These are phyloP conservation scores for Smittia sp. DNA, from an alignment of 2,888 invertebrate species.

Conservation along the genomic window DNA sequence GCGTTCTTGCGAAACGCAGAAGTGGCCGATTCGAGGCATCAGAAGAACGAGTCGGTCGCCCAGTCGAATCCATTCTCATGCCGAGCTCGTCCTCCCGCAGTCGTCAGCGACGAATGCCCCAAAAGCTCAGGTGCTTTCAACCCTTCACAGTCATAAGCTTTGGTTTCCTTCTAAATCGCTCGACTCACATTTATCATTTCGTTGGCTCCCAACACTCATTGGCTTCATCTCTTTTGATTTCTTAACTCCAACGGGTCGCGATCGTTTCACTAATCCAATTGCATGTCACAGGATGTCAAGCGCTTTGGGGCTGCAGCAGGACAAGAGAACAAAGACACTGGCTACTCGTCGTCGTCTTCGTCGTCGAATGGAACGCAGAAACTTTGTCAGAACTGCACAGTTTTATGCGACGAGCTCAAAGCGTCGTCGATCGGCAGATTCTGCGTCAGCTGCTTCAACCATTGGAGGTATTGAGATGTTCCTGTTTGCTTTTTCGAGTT, in stretches of 20 bases:
- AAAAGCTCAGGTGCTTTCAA: constrained; percentile 8
- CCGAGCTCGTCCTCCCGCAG: not conserved
- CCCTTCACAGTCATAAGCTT: no score
- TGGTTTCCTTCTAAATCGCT: no score
- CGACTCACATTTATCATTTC: no score
- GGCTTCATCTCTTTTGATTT: not conserved
- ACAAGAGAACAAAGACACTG: constrained; percentile 33
- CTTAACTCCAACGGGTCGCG: no score
- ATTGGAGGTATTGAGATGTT: constrained; percentile 66
- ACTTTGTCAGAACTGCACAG: constrained; percentile 61
- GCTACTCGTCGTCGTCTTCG: constrained; percentile 44
- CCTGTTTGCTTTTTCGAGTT: not conserved
- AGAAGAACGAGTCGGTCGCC: constrained; percentile 19
- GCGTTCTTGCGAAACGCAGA: not conserved
- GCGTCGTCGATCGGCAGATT: constrained; percentile 73
- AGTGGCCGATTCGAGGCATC: constrained; percentile 25
- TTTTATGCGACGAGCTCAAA: constrained; percentile 71
- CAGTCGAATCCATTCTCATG: not conserved
- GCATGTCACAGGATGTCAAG: constrained; percentile 26
- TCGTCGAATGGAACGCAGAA: constrained; percentile 46
- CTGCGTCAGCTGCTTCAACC: constrained; percentile 81
- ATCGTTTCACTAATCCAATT: no score
- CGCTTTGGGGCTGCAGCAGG: not conserved
- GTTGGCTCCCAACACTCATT: no score
- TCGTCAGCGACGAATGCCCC: not conserved